Conservation (phyloP, 2,888 invertebrate genomes). For the Teinopalpus imperialis region DNA sequence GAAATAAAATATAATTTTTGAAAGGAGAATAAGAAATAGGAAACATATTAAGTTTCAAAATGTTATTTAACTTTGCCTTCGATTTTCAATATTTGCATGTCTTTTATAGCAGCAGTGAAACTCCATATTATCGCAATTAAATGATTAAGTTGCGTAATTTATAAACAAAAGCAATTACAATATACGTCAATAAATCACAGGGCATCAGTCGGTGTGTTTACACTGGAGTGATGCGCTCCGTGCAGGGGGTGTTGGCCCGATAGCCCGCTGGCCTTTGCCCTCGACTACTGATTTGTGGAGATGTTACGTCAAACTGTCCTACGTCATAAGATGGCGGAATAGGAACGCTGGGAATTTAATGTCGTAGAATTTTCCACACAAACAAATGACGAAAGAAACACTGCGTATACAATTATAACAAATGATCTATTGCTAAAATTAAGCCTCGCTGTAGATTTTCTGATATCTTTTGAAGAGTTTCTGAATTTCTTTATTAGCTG, state of each 20-base stretch:
- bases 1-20: no score
- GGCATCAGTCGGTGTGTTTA: conserved; percentile 1
- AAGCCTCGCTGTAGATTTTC: no score
- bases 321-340: conserved; percentile 9
- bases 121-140: no score
- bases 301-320: conserved; percentile 15
- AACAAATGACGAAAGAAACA: not conserved
- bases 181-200: conserved; percentile 12
- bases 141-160: conserved; percentile 15
- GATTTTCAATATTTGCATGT: no score
- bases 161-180: conserved; percentile 8
- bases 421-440: no score
- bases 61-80: no score
- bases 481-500: no score
- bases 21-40: no score
- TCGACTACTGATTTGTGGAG: conserved; percentile 5
- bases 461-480: no score
- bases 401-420: no score
- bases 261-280: conserved; percentile 21
- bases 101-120: no score
- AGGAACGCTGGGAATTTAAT: not conserved
- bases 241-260: conserved; percentile 25
- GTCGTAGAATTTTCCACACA: conserved; percentile 10
- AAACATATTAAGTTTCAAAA: no score
- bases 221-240: conserved; percentile 1